Base-by-base conservation (phyloP, 2,113 vertebrate species). In the Rhabdomys dilectus region DNA sequence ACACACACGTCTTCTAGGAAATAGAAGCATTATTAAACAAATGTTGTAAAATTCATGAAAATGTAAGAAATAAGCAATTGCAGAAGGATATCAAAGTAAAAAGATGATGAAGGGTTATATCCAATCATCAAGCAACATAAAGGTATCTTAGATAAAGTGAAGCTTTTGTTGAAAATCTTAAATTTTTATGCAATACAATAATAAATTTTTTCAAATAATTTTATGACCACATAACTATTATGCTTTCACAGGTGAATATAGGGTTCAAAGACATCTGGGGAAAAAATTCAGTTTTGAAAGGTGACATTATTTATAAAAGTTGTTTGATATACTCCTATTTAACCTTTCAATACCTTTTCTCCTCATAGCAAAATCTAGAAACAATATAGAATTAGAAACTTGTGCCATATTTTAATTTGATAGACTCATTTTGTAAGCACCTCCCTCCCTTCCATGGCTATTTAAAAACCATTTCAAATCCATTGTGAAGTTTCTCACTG, bases 331-430 rank as follows among this genome's bases (percentile, higher is more conserved):
- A 87, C 11, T 66, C 6, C 31, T 91, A 34, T 93, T 4, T 12
- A 92, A 81, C 42, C 51, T 70, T 95, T 92, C 2, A 51, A 0
- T 78, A 89, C 4, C 66, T 86, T 93, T 90, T 15, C 6, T 82
- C 92, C 66, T 92, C 51, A n/a, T 75, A 48, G 3, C 9, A 73
- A 95, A 94, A 70, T 22, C 12, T 36, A 82, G 34, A 24, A 22
- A 96, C 53, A 95, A 95, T 89, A 91, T 36, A 86, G 94, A 98
- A 96, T 77, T 87, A 96, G 86, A 92, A 91, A 78, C 91, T 76
- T 93, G 84, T 87, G 42, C 31, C 66, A 82, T 84, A 29, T 96
- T 97, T 95, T 93, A 95, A 97, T 95, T 97, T 96, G 36, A 97
- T 92, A 96, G 86, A 73, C n/a, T 97, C 48, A 82, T 93, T 97